Conservation (phyloP, 2,888 invertebrate genomes). For the Zygogramma bicolorata region DNA sequence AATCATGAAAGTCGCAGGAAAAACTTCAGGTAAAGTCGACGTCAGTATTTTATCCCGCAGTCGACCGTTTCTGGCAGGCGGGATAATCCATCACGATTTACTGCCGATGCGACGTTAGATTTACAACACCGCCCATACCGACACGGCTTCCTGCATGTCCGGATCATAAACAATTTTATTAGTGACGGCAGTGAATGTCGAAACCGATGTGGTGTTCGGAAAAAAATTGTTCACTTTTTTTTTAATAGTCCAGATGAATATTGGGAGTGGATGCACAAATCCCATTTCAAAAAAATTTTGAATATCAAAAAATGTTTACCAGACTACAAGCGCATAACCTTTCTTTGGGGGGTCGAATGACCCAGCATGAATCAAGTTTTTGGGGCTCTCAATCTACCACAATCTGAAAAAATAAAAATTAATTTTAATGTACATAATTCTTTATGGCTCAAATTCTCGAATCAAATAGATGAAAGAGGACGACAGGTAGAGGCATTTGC, state of each 20-base stretch:
- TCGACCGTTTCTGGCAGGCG: background rate
- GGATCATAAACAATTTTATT: background rate
- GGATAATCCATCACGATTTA: conserved; percentile 66
- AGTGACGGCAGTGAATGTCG: background rate
- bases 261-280: too few relatives aligned
- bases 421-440: too few relatives aligned
- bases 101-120: conserved; percentile 60
- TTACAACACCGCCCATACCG: conserved; percentile 54
- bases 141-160: background rate
- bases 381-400: too few relatives aligned
- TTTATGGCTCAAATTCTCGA: too few relatives aligned
- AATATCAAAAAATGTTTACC: too few relatives aligned
- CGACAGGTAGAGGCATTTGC: too few relatives aligned
- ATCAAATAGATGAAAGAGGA: too few relatives aligned
- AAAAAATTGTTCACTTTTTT: background rate
- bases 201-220: background rate
- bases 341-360: too few relatives aligned
- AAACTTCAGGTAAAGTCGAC: background rate
- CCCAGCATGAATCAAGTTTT: too few relatives aligned
- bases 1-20: background rate
- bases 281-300: too few relatives aligned
- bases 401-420: too few relatives aligned
- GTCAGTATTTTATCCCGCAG: background rate
- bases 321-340: too few relatives aligned
- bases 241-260: background rate